These are phyloP conservation scores for Diadumene lineata DNA, from an alignment of 92 coral and sea anemone species.

Conservation along the genomic window DNA sequence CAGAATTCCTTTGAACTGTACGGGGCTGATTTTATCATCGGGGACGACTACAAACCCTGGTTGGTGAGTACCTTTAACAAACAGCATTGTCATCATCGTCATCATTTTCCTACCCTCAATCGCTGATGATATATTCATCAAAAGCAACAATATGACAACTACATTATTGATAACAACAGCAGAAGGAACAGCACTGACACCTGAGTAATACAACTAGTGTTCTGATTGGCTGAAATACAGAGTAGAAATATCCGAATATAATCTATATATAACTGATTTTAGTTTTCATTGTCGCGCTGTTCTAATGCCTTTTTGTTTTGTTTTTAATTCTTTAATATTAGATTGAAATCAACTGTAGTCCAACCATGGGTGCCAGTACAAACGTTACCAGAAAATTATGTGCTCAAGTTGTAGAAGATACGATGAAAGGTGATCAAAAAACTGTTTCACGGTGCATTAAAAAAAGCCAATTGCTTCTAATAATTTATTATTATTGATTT, in stretches of 20 bases:
- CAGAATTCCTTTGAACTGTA: constrained; percentile 96
- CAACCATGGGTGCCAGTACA: constrained; percentile 97
- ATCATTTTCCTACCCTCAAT: too few species aligned
- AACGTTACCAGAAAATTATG: constrained; percentile 88
- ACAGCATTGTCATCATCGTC: too few species aligned
- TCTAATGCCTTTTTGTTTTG: too few species aligned
- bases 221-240: background rate
- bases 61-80: constrained; percentile 95
- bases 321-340: constrained; percentile 14
- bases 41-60: constrained; percentile 95
- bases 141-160: too few species aligned
- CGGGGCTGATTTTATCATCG: constrained; percentile 96
- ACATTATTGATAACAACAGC: too few species aligned
- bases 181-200: too few species aligned
- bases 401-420: constrained; percentile 93
- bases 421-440: constrained; percentile 82
- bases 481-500: too few species aligned
- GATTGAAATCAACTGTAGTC: constrained; percentile 98
- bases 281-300: too few species aligned
- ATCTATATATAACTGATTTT: background rate
- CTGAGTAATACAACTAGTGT: background rate
- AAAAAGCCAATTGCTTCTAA: too few species aligned
- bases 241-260: background rate
- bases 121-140: too few species aligned
- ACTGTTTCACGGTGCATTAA: too few species aligned